A percentile compares a stretch with the other conserved stretches of the same genome.
These are phyloP conservation scores for Engystomops pustulosus DNA, from an alignment of 2,113 vertebrate genomes.

Conservation along the genomic window DNA sequence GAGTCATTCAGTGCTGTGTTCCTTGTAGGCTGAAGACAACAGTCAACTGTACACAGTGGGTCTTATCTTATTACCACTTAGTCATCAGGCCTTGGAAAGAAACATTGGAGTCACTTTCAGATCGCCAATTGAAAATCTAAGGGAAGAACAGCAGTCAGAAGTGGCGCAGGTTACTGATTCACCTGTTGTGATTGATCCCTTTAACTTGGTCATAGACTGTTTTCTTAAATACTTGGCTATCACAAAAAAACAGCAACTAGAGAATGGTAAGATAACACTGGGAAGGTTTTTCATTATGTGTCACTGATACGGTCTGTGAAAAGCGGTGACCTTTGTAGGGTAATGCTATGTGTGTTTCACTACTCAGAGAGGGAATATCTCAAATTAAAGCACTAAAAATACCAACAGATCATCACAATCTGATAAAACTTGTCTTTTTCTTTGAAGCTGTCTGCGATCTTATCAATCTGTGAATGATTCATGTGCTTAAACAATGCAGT, in stretches of 20 bases:
- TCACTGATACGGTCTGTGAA: constrained; percentile 45
- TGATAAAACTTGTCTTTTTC: constrained; percentile 34
- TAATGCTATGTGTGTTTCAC: constrained; percentile 33
- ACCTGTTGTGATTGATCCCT: constrained; percentile 15
- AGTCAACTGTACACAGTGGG: constrained; percentile 67
- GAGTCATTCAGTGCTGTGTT: constrained; percentile 69
- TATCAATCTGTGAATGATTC: constrained; percentile 53
- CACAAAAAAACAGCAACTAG: constrained; percentile 24
- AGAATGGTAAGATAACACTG: constrained; percentile 52
- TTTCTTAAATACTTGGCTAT: constrained; percentile 52
- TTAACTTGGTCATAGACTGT: constrained; percentile 29
- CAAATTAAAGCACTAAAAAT: constrained; percentile 43
- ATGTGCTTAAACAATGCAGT: constrained; percentile 48
- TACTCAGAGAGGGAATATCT: constrained; percentile 7
- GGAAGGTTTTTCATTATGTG: constrained; percentile 35
- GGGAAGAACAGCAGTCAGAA: constrained; percentile 24
- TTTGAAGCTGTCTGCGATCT: constrained; percentile 37
- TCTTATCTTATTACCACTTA: constrained; percentile 62
- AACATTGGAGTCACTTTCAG: constrained; percentile 33
- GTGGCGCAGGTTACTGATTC: constrained; percentile 46
- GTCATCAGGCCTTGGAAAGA: constrained; percentile 17
- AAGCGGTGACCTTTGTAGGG: constrained; percentile 37
- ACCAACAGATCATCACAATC: constrained; percentile 35
- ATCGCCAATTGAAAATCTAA: constrained; percentile 29
- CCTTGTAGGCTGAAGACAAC: constrained; percentile 61